phyloP scores from a whole-genome alignment of 2,888 invertebrate species.

The Syritta pipiens region DNA sequence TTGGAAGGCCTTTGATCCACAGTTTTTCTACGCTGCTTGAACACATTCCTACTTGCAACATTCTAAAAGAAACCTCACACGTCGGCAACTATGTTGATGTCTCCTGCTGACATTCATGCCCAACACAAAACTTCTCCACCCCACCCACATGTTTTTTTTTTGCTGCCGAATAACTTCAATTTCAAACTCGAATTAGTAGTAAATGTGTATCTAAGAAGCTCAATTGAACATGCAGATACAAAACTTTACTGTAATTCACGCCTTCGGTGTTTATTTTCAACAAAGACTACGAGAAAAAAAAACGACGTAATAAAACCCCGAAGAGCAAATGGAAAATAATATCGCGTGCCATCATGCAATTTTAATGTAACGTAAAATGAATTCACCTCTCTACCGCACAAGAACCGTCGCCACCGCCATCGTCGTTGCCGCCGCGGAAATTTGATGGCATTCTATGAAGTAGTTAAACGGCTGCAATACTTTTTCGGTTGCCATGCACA shows the following conservation, averaged over 20 bases:
- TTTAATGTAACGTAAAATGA: conserved; percentile 73
- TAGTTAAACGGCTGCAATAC: conserved; percentile 9
- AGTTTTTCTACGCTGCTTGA: no score
- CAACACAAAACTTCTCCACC: no score
- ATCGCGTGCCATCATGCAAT: conserved; percentile 79
- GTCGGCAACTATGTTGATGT: no score
- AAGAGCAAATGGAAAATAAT: conserved; percentile 62
- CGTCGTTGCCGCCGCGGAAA: no score
- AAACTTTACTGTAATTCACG: conserved; percentile 59
- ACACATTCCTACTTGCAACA: no score
- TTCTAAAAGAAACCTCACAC: no score
- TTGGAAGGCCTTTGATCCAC: no score
- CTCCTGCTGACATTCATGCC: no score
- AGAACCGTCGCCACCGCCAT: conserved; percentile 23
- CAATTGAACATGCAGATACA: conserved; percentile 60
- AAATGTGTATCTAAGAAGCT: conserved; percentile 41
- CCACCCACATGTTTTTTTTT: no score
- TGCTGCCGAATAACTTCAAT: no score
- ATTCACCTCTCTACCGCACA: conserved; percentile 30
- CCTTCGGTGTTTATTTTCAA: conserved; percentile 50
- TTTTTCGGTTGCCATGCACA: conserved; percentile 2
- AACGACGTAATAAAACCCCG: neutral
- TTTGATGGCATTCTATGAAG: conserved; percentile 27
- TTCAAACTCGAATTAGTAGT: conserved; percentile 47
- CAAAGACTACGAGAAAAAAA: conserved; percentile 15